Base-by-base conservation (phyloP, 2,888 invertebrate species). In the Camptogramma bilineatum region DNA sequence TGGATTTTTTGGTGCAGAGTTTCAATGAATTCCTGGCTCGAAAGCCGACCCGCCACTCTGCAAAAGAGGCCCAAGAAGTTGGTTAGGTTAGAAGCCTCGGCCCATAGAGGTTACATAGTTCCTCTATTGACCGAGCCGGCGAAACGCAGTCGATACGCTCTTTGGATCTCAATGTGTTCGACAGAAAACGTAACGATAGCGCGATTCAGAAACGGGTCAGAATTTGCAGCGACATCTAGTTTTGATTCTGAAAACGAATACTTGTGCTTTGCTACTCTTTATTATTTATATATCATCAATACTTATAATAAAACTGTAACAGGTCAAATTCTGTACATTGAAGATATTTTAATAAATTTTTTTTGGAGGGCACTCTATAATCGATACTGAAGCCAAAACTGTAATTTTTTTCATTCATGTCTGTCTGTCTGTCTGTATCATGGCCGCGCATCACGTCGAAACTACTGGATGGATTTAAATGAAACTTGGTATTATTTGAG, bases 81-180 rank as follows among this genome's bases (percentile, higher is more conserved):
- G 92, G 93, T 93, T 93, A 93, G 93, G 93, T 93, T 93, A 93
- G 93, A 56, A 62, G 57, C 91, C 93, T 93, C 91, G 82, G 69
- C 89, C 95, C 94, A 94, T 94, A 94, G 93, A 93, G 81, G 84
- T 84, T 96, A 95, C 94, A 94, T 95, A 95, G 17, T 10, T 42
- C 58, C 94, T 93, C 94, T 94, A 94, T 94, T 95, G 96, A 96
- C 95, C 95, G 96, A 96, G 95, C 96, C 95, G 96, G 95, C 95
- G 89, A 90, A 94, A 94, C 92, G 94, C 92, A 21, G 2, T 5
- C 16, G 10, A 1, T 4, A 1, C 0, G 4, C 0, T 18, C 5
- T n/a, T 61, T 34, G 7, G 50, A 34, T 9, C 91, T 82, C 31
- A 85, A 68, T 70, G 74, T 70, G 54, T 34, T 19, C 13, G 57